Conservation (phyloP, 2,797 vertebrate species). For the Anguilla anguilla region DNA sequence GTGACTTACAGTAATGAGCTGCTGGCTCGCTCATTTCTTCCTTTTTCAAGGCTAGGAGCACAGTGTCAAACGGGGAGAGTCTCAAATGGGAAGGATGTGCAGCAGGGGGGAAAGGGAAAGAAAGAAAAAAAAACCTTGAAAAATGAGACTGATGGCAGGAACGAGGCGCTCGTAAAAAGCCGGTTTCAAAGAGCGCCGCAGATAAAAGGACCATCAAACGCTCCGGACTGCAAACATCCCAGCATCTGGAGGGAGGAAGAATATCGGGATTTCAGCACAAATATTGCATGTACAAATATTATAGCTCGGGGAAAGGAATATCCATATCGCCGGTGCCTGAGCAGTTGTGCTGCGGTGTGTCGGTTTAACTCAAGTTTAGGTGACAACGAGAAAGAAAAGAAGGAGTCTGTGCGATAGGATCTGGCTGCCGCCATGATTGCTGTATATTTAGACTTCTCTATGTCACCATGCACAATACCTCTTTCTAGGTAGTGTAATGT, state of each 20-base stretch:
- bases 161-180: background rate
- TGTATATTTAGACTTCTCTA: background rate
- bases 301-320: background rate
- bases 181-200: background rate
- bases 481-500: background rate
- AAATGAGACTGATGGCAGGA: background rate
- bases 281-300: background rate
- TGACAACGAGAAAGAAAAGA: background rate
- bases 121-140: background rate
- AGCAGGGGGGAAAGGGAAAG: background rate
- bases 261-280: too few relatives aligned
- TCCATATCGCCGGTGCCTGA: background rate
- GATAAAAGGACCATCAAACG: slow-evolving; percentile 6
- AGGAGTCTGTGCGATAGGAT: background rate
- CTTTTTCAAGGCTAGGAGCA: background rate
- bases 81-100: background rate
- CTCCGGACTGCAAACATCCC: background rate
- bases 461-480: background rate
- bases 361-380: background rate
- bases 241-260: background rate
- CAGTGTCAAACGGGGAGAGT: background rate
- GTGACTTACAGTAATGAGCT: slow-evolving; percentile 6
- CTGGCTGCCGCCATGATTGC: background rate
- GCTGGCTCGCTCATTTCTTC: background rate
- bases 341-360: background rate